Base-by-base conservation (phyloP, 64 coral and sea anemone genomes). In the Exaiptasia diaphana region DNA sequence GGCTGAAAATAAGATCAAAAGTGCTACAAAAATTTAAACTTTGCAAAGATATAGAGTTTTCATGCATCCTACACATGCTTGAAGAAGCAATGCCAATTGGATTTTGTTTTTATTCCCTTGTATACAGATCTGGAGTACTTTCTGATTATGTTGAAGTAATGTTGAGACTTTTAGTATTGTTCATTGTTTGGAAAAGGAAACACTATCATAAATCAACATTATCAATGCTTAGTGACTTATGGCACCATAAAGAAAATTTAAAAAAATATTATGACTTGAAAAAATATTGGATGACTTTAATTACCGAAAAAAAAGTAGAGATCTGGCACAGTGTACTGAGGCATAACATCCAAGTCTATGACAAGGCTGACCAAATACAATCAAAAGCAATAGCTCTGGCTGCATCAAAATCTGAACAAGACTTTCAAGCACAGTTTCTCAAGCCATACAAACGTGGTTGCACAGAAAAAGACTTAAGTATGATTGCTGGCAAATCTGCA, bases 191-290 rank as follows among this genome's bases (percentile, higher is more conserved):
- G 88, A 73, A 77, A 28, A 53, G 60, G 13, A 77, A 84, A 46
- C 88, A 90, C 37, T 90, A 83, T 68, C 79, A 84, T 46, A 78
- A 39, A 22, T 83, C 80, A 69, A 77, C 80, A 25, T 53, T 79
- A 41, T 79, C 76, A 22, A 63, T 63, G 55, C 30, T 79, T 35
- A 79, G 76, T 42, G 53, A 79, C 30, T 17, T 79, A 8, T 0
- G 39, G 15, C 53, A 79, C 30, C 82, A 85, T 25, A 54, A 53
- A 22, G 25, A 46, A 31, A 33, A 75, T 37, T 85, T 85, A 17
- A 50, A 67, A 85, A 13, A 74, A n/a, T 58, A 85, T 30, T 73
- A 74, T 44, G 27, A 60, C 23, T 73, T 85, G 18, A 85, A 85
- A 57, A 63, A 29, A n/a, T 38, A 77, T 26, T 70, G 85, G 85